Evolutionary conservation across 2,888 invertebrate species (phyloP).

Genomic region (Neria commutata): DNA sequence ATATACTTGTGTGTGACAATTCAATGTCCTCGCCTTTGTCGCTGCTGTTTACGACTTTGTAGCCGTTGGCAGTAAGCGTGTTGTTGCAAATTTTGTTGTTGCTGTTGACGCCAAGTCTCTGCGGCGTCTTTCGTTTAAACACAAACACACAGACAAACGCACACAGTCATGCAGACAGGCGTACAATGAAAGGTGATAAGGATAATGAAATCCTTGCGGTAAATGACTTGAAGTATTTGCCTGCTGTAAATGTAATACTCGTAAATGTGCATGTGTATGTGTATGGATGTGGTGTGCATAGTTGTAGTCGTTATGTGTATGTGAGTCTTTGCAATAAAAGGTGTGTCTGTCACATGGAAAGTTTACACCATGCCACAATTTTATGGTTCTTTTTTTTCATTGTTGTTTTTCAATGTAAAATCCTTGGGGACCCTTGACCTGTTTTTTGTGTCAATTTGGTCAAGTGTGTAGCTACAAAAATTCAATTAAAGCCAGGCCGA

Average conservation of each 20-base stretch:
- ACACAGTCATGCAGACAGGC: conserved; percentile 29
- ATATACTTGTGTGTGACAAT: background rate
- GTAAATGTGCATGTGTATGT: conserved; percentile 7
- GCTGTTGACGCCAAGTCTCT: conserved; percentile 32
- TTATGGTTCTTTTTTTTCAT: conserved; percentile 31
- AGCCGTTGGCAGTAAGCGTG: no score
- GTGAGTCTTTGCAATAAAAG: conserved; percentile 39
- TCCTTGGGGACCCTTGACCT: conserved; percentile 39
- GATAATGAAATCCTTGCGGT: conserved; percentile 59
- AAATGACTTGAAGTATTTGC: conserved; percentile 50
- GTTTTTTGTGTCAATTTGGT: conserved; percentile 47
- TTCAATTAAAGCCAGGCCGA: conserved; percentile 20
- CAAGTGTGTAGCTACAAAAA: conserved; percentile 39
- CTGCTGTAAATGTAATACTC: conserved; percentile 27
- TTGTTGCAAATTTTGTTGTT: conserved; percentile 29
- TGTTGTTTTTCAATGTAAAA: conserved; percentile 34
- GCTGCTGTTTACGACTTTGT: conserved; percentile 20
- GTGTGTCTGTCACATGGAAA: conserved; percentile 41
- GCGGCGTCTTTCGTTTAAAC: conserved; percentile 42
- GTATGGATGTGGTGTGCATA: conserved; percentile 17
- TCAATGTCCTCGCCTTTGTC: conserved; percentile 24
- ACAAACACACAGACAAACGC: conserved; percentile 29
- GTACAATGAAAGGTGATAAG: conserved; percentile 50
- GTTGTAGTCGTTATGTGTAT: conserved; percentile 8
- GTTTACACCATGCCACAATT: conserved; percentile 25